Conservation (phyloP, 2,797 vertebrate genomes). For the Cossypha niveicapilla region DNA sequence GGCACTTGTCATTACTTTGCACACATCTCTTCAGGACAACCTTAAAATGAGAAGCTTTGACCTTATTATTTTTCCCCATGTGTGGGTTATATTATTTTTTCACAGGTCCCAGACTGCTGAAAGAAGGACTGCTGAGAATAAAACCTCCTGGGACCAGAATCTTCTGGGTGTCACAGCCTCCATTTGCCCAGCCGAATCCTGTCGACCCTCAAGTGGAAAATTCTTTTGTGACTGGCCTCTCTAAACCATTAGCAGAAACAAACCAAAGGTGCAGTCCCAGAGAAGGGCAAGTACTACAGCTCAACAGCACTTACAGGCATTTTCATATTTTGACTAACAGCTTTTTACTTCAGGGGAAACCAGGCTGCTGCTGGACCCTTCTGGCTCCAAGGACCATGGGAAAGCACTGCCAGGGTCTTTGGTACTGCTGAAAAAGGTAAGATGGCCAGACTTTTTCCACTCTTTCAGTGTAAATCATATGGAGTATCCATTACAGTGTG, state of each 20-base stretch:
- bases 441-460: neutral
- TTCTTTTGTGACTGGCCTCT: neutral
- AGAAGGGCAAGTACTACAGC: neutral
- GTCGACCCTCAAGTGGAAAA: neutral
- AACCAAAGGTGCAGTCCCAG: neutral
- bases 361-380: neutral
- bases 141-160: neutral
- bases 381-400: neutral
- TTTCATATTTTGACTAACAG: neutral
- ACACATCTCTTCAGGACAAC: constrained; percentile 42
- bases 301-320: neutral
- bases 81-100: neutral
- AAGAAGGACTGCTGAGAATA: neutral
- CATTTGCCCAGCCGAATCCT: neutral
- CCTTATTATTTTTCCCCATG: constrained; percentile 40
- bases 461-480: neutral
- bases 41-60: constrained; percentile 54
- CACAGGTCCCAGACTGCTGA: neutral
- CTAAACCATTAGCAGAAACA: neutral
- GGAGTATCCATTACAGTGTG: neutral
- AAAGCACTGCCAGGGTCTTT: neutral
- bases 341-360: neutral
- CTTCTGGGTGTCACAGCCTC: neutral
- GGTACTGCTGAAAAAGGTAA: neutral
- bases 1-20: constrained; percentile 43